Base-by-base conservation (phyloP, 2,113 vertebrate genomes). In the Nesoenas mayeri region DNA sequence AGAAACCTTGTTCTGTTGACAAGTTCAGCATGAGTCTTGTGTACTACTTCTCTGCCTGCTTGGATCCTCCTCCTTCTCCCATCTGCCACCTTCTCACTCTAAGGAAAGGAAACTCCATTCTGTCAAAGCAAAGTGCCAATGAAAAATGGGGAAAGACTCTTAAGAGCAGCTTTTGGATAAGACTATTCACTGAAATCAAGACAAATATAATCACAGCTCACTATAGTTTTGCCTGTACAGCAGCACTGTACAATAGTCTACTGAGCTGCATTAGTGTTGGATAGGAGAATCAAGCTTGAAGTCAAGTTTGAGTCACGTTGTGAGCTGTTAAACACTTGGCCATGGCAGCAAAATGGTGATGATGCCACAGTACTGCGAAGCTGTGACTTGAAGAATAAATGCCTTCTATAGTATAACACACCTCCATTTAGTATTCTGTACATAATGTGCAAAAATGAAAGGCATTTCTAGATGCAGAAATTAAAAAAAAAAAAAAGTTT, bases 1-100 rank as follows among this genome's bases (percentile, higher is more conserved):
- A 96, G 96, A 94, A 96, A 96, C 94, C 96, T 93, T 96, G 88
- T 85, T 96, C 92, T 95, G 89, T 97, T 96, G 95, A 91, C 86
- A 96, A 72, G 88, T 89, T 96, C 92, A 88, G 69, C 48, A 32
- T 79, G 62, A 94, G 77, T 71, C 83, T 88, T 97, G 77, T 95
- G 91, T 36, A 81, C 8, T 96, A 53, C 77, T 95, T 96, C 79
- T 90, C 92, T 88, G 72, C 86, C 91, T 94, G 91, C 93, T 92
- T 88, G 64, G 88, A 92, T 96, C 79, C 58, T 93, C 89, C 89
- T 95, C 91, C 93, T 83, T 66, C 89, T 96, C 61, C 96, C 96
- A 96, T 97, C 96, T 97, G 96, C 88, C 54, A 71, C 93, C 92
- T 89, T 88, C 88, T 95, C 83, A 89, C 85, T 93, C 73, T 51